Evolutionary conservation across 2,797 vertebrate genomes (phyloP).

Genomic region (Lates japonicus): DNA sequence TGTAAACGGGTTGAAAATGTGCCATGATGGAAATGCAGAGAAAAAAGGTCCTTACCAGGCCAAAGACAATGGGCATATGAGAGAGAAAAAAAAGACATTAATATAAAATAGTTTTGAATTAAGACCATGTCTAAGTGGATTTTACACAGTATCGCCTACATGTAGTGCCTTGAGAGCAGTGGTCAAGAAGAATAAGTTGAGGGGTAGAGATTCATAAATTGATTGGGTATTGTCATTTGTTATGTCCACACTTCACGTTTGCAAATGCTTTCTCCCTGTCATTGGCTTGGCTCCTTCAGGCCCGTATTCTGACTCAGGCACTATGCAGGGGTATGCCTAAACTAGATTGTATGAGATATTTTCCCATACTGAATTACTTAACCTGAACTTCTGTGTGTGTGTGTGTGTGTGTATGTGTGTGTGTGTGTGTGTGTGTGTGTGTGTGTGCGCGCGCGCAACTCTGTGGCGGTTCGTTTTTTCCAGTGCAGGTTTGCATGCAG

Average conservation of each 20-base stretch:
- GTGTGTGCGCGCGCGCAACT: slow-evolving; percentile 48
- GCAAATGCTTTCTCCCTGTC: slow-evolving; percentile 72
- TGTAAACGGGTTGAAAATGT: slow-evolving; percentile 63
- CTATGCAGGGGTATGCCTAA: slow-evolving; percentile 79
- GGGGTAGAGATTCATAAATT: slow-evolving; percentile 63
- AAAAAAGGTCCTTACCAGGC: slow-evolving; percentile 69
- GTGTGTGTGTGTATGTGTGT: slow-evolving; percentile 6
- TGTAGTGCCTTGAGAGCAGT: slow-evolving; percentile 84
- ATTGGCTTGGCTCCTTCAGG: slow-evolving; percentile 75
- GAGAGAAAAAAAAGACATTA: slow-evolving; percentile 38
- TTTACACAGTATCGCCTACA: slow-evolving; percentile 79
- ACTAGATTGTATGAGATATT: slow-evolving; percentile 78
- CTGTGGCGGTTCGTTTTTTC: slow-evolving; percentile 69
- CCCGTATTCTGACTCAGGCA: slow-evolving; percentile 80
- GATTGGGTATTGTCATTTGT: slow-evolving; percentile 66
- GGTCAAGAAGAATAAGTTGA: slow-evolving; percentile 60
- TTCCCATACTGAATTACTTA: slow-evolving; percentile 68
- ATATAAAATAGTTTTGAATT: slow-evolving; percentile 59
- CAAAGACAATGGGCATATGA: slow-evolving; percentile 65
- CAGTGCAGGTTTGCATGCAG: slow-evolving; percentile 79
- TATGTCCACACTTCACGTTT: slow-evolving; percentile 62
- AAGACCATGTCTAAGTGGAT: slow-evolving; percentile 69
- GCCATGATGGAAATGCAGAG: slow-evolving; percentile 66
- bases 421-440: slow-evolving; percentile 15
- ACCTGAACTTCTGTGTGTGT: slow-evolving; percentile 57